A percentile compares a stretch with the other conserved stretches of the same genome.
Evolutionary conservation across 1,140 invertebrate species (phyloP).

Genomic region (Rhyacophila brunnea): DNA sequence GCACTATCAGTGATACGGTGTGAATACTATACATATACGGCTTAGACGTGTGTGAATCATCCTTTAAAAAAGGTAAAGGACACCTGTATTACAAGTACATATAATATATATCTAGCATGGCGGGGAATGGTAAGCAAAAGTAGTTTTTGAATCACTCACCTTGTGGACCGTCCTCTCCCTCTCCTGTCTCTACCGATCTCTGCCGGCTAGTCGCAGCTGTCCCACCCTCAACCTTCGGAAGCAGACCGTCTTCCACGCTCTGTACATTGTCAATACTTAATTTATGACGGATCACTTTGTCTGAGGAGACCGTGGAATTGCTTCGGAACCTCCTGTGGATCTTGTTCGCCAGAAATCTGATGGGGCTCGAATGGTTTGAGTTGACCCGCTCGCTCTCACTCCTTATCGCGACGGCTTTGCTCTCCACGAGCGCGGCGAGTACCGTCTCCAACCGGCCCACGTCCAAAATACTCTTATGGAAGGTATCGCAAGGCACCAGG

Average conservation of each 20-base stretch:
- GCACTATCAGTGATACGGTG: no score
- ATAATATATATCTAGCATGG: no score
- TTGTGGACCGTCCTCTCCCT: conserved; percentile 7
- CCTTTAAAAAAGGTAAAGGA: no score
- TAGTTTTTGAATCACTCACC: conserved; percentile 11
- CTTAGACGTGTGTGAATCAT: no score
- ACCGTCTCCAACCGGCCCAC: conserved; percentile 53
- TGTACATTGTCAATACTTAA: conserved; percentile 30
- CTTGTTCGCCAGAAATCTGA: conserved; percentile 22
- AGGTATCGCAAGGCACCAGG: conserved; percentile 34
- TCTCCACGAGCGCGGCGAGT: conserved; percentile 52
- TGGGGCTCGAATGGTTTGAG: conserved; percentile 32
- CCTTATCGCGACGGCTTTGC: conserved; percentile 41
- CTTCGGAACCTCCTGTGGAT: conserved; percentile 29
- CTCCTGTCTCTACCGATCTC: conserved; percentile 10
- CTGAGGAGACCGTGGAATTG: conserved; percentile 30
- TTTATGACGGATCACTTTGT: conserved; percentile 23
- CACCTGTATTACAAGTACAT: no score
- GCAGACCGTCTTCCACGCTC: conserved; percentile 4
- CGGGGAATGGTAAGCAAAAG: no score
- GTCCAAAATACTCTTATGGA: conserved; percentile 36
- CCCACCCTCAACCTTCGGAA: background rate
- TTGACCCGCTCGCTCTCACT: conserved; percentile 25
- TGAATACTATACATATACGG: no score
- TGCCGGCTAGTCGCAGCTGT: background rate